These are phyloP conservation scores for Melieria picta DNA, from an alignment of 2,888 invertebrate genomes.

Conservation along the genomic window DNA sequence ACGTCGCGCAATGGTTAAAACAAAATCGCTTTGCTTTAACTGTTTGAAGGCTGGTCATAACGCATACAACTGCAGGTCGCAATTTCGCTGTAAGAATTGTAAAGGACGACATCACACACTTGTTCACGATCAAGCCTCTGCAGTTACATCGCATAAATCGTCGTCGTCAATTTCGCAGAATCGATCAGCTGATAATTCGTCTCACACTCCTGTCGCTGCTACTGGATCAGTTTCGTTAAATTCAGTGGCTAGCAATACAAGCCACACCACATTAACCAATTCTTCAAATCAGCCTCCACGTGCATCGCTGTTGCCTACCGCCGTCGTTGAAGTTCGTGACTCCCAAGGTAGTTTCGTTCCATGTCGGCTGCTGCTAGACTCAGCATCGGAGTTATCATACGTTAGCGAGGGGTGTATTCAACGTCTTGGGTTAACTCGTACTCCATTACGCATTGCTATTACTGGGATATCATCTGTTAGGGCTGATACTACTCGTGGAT, in stretches of 20 bases:
- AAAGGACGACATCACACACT: constrained; percentile 6
- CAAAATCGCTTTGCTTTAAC: constrained; percentile 18
- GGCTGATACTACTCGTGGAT: constrained; percentile 5
- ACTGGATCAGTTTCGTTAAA: constrained; percentile 10
- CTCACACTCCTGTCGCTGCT: constrained; percentile 15
- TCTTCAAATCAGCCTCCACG: neutral
- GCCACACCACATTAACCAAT: neutral
- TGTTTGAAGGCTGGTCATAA: constrained; percentile 15
- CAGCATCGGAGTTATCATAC: constrained; percentile 23
- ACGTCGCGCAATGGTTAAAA: constrained; percentile 22
- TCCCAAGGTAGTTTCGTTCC: neutral
- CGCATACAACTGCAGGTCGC: neutral
- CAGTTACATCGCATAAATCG: neutral
- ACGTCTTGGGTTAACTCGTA: neutral
- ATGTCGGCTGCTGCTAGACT: constrained; percentile 31
- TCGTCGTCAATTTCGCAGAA: neutral
- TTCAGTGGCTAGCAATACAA: neutral
- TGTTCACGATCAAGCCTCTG: constrained; percentile 7
- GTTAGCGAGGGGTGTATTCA: constrained; percentile 11
- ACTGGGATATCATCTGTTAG: constrained; percentile 3
- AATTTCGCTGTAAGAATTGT: constrained; percentile 29
- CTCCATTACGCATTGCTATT: neutral
- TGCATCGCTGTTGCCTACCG: constrained; percentile 30
- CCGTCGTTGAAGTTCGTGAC: constrained; percentile 28
- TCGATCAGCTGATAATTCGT: neutral